These are phyloP conservation scores for Cheilosia variabilis DNA, from an alignment of 2,888 invertebrate genomes.

Conservation along the genomic window DNA sequence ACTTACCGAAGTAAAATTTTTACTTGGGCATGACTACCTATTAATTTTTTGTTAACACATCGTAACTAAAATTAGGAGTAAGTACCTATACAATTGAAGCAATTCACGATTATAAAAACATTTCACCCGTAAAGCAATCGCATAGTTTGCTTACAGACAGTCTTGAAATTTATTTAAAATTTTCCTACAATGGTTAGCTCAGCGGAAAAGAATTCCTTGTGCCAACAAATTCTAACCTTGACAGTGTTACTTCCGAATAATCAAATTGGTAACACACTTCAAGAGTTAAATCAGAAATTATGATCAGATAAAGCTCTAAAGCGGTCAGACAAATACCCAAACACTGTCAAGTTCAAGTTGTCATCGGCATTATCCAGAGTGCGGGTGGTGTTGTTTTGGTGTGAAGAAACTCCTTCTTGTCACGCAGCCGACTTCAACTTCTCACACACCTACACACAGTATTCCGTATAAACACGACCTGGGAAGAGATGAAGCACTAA, in stretches of 20 bases:
- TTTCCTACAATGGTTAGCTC: no score
- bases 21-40: no score
- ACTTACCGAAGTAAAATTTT: no score
- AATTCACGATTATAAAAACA: no score
- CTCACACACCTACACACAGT: slow-evolving; percentile 20
- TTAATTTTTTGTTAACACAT: no score
- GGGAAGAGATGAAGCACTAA: slow-evolving; percentile 19
- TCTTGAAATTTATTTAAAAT: no score
- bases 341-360: slow-evolving; percentile 64
- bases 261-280: slow-evolving; percentile 36
- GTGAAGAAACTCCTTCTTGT: slow-evolving; percentile 20
- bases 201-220: not conserved
- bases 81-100: no score
- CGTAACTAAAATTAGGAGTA: no score
- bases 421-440: not conserved
- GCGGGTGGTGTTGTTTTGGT: slow-evolving; percentile 22
- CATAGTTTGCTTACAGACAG: no score
- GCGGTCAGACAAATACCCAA: slow-evolving; percentile 28
- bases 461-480: no score
- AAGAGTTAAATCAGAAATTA: slow-evolving; percentile 14
- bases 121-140: no score
- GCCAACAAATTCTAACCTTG: slow-evolving; percentile 5
- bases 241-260: slow-evolving; percentile 13
- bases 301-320: slow-evolving; percentile 12
- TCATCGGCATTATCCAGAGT: slow-evolving; percentile 11